Percentiles rank a stretch among this genome's conserved stretches.
phyloP scores from a whole-genome alignment of 2,888 invertebrate genomes.

The Acrobasis consociella region DNA sequence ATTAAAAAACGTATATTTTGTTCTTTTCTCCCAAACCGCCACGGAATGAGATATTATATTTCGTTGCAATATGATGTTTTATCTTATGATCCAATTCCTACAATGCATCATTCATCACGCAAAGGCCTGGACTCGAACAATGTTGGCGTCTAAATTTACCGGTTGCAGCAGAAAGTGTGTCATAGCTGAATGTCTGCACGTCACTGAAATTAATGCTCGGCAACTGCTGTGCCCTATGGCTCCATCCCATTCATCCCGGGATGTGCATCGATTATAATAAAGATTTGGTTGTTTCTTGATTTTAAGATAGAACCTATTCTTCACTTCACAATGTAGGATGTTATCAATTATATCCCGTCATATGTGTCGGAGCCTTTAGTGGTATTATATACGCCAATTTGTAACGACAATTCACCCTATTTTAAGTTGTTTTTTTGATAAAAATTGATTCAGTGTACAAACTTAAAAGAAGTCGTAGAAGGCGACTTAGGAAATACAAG shows the following conservation, averaged over 20 bases:
- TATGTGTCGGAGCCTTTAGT: too few relatives aligned
- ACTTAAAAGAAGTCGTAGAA: too few relatives aligned
- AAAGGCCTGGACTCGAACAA: constrained; percentile 4
- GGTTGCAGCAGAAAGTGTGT: constrained; percentile 13
- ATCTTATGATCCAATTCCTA: not conserved
- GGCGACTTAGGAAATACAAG: too few relatives aligned
- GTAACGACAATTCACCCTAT: too few relatives aligned
- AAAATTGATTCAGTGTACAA: too few relatives aligned
- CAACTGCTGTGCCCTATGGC: constrained; percentile 20
- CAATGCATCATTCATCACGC: not conserved
- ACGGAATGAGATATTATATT: too few relatives aligned
- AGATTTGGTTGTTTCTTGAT: not conserved
- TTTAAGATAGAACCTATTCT: not conserved
- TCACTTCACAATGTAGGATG: not conserved
- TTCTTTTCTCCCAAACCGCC: too few relatives aligned
- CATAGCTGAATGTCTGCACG: constrained; percentile 9
- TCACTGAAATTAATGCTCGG: constrained; percentile 10
- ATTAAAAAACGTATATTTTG: too few relatives aligned
- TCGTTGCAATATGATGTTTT: too few relatives aligned
- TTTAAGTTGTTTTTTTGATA: too few relatives aligned
- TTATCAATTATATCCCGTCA: too few relatives aligned
- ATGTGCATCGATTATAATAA: not conserved
- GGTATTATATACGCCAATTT: too few relatives aligned
- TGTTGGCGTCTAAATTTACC: constrained; percentile 27
- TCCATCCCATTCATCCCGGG: constrained; percentile 16